phyloP scores from a whole-genome alignment of 2,888 invertebrate genomes.

The Philonicus albiceps region DNA sequence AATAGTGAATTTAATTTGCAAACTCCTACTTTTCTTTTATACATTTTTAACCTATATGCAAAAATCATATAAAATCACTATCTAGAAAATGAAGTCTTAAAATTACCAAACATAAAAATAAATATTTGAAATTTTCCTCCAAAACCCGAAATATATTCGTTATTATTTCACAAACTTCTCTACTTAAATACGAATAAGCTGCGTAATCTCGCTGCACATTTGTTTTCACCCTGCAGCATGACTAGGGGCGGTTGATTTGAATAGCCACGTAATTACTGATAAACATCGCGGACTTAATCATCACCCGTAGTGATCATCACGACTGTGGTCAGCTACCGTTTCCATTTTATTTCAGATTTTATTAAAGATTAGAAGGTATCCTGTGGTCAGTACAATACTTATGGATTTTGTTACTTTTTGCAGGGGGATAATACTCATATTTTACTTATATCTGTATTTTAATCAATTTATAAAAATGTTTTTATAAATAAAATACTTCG shows the following conservation, averaged over 20 bases:
- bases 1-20: too few species aligned
- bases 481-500: background rate
- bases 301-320: background rate
- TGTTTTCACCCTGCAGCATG: background rate
- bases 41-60: too few species aligned
- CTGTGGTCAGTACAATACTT: background rate
- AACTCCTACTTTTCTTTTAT: too few species aligned
- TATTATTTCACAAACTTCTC: background rate
- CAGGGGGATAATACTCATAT: background rate
- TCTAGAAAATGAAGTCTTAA: too few species aligned
- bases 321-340: background rate
- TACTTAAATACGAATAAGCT: background rate
- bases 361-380: background rate
- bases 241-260: background rate
- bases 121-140: background rate
- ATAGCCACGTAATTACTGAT: slow-evolving; percentile 26
- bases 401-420: background rate
- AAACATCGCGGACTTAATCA: background rate
- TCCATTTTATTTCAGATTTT: background rate
- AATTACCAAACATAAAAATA: too few species aligned
- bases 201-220: background rate
- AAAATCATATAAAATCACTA: too few species aligned
- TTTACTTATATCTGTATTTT: background rate
- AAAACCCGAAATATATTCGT: background rate
- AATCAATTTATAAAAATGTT: background rate